phyloP scores from a whole-genome alignment of 2,888 invertebrate genomes.

The Eudasyphora cyanicolor region DNA sequence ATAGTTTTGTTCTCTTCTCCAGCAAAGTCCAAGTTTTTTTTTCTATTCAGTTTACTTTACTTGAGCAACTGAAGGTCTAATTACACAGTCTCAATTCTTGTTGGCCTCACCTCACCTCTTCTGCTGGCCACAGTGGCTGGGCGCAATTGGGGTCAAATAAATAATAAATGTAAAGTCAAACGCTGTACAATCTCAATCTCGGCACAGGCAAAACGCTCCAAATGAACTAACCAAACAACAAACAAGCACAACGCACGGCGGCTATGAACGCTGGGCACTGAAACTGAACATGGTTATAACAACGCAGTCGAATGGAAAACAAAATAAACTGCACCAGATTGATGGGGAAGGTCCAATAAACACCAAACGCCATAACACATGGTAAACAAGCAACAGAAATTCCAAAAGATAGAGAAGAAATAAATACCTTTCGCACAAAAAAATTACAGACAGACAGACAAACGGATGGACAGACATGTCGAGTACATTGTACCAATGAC shows the following conservation, averaged over 20 bases:
- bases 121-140: neutral
- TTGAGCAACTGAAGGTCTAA: constrained; percentile 30
- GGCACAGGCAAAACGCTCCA: neutral
- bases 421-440: constrained; percentile 1
- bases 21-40: neutral
- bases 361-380: neutral
- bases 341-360: constrained; percentile 26
- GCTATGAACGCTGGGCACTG: too few species aligned
- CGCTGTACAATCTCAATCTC: constrained; percentile 28
- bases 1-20: neutral
- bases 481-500: too few species aligned
- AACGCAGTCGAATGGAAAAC: neutral
- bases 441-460: neutral
- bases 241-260: neutral
- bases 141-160: constrained; percentile 46
- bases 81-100: constrained; percentile 8
- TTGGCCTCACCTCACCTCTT: neutral
- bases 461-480: neutral
- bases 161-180: constrained; percentile 41
- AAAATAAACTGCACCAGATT: constrained; percentile 24
- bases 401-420: neutral
- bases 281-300: neutral
- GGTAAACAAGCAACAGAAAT: neutral
- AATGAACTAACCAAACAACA: neutral
- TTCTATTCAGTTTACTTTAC: constrained; percentile 21